Percentiles rank a stretch among this genome's conserved stretches.
Evolutionary conservation across 2,113 vertebrate genomes (phyloP).

Genomic region (Ophthalmolycus amberensis): DNA sequence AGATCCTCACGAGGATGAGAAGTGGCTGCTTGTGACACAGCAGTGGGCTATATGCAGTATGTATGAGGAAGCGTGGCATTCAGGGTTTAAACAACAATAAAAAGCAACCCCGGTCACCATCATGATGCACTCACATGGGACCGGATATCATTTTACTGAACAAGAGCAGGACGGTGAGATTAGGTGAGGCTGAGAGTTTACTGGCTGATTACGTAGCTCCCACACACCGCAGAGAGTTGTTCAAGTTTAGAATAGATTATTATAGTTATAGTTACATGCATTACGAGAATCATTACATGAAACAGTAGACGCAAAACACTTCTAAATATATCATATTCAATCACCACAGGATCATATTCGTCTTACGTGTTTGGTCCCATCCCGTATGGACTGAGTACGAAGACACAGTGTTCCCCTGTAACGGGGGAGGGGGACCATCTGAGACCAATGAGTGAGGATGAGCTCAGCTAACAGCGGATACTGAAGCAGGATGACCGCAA

Average conservation of each 20-base stretch:
- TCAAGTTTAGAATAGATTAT: too few species aligned
- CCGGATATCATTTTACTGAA: neutral
- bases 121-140: neutral
- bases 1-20: neutral
- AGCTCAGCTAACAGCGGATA: constrained; percentile 21
- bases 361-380: neutral
- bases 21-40: neutral
- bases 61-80: neutral
- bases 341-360: neutral
- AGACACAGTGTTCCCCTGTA: constrained; percentile 20
- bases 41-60: neutral
- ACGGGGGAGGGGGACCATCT: constrained; percentile 4
- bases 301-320: neutral
- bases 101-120: neutral
- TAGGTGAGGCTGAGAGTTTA: neutral
- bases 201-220: too few species aligned
- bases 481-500: constrained; percentile 6
- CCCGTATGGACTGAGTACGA: neutral
- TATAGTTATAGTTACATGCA: too few species aligned
- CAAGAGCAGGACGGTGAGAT: neutral
- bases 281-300: too few species aligned
- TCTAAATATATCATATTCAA: neutral
- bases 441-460: constrained; percentile 42
- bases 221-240: too few species aligned
- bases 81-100: neutral